phyloP scores from a whole-genome alignment of 2,113 vertebrate species.

The Salminus brasiliensis region DNA sequence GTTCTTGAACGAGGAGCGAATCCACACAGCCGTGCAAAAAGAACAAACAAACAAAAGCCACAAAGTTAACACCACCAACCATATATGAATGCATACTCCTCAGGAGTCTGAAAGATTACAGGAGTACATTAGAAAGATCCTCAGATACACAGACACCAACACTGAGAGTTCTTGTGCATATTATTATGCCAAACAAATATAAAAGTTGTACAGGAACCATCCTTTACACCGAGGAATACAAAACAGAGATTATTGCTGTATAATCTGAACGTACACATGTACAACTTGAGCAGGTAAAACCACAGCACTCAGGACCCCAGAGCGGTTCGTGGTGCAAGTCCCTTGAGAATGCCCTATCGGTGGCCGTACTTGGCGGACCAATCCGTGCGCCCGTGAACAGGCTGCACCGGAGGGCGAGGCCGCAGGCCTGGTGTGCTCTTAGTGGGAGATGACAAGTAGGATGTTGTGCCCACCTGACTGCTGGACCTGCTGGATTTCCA shows the following conservation, averaged over 20 bases:
- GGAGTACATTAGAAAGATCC: not conserved
- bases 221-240: conserved; percentile 49
- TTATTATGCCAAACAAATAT: conserved; percentile 36
- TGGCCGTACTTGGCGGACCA: conserved; percentile 94
- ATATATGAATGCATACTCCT: conserved; percentile 6
- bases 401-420: conserved; percentile 76
- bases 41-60: not conserved
- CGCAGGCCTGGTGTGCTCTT: conserved; percentile 80
- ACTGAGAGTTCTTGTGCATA: conserved; percentile 38
- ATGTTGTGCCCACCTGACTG: conserved; percentile 71
- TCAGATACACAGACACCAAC: not conserved
- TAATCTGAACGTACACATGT: conserved; percentile 59
- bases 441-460: conserved; percentile 73
- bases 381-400: conserved; percentile 91
- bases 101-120: not conserved
- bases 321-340: conserved; percentile 69
- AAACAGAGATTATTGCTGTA: conserved; percentile 74
- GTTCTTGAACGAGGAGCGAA: not conserved
- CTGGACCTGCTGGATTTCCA: conserved; percentile 82
- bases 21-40: not conserved
- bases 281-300: conserved; percentile 5
- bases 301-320: conserved; percentile 58
- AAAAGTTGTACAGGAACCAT: conserved; percentile 25
- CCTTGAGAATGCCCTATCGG: conserved; percentile 71
- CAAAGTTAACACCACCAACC: not conserved